Evolutionary conservation across 1,140 invertebrate species (phyloP).

Genomic region (Lordiphosa mommai): DNA sequence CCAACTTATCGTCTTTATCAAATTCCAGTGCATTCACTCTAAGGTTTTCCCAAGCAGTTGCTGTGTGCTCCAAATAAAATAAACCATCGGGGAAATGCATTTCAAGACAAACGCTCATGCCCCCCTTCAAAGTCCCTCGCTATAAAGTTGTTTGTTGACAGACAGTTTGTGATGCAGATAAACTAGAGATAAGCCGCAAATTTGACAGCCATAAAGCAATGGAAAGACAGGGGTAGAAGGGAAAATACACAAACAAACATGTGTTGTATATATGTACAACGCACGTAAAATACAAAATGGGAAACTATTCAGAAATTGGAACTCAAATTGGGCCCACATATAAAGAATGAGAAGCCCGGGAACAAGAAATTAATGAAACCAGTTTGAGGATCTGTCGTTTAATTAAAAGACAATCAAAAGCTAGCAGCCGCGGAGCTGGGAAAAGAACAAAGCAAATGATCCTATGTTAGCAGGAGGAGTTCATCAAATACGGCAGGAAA

Average conservation of each 20-base stretch:
- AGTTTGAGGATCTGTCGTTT: conserved; percentile 59
- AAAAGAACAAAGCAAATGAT: conserved; percentile 31
- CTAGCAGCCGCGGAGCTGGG: conserved; percentile 18
- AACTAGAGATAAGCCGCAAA: conserved; percentile 60
- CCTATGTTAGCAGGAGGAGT: conserved; percentile 18
- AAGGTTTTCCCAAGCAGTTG: conserved; percentile 27
- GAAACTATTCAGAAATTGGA: conserved; percentile 3
- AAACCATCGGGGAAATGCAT: conserved; percentile 35
- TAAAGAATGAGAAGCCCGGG: conserved; percentile 4
- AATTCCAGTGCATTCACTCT: conserved; percentile 44
- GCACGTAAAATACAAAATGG: conserved; percentile 1
- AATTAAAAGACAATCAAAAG: conserved; percentile 75
- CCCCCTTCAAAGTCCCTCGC: neutral
- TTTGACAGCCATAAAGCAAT: conserved; percentile 70
- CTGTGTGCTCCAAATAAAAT: conserved; percentile 40
- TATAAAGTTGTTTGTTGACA: conserved; percentile 53
- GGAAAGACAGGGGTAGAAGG: conserved; percentile 40
- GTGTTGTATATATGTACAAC: no score
- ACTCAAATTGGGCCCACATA: conserved; percentile 33
- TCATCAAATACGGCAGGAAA: conserved; percentile 25
- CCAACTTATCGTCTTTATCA: conserved; percentile 20
- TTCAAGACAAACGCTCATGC: neutral
- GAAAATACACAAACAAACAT: neutral
- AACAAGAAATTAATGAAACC: conserved; percentile 54
- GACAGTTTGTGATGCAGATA: conserved; percentile 43